Base-by-base conservation (phyloP, 35 echinoderm and acorn worm species). In the Lytechinus variegatus region DNA sequence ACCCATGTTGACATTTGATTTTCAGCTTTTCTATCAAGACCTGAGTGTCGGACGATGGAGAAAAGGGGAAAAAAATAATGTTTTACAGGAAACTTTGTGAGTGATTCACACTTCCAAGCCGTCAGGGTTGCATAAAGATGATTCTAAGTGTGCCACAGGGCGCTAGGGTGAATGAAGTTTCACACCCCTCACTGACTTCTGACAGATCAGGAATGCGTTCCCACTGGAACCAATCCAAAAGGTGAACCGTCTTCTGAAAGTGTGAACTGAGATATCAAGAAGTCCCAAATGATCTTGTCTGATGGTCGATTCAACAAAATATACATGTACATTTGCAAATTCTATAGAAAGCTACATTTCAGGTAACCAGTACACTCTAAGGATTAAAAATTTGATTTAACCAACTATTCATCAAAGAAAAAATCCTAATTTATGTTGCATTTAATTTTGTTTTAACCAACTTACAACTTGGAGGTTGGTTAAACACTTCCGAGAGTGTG, bases 91-190 rank as follows among this genome's bases (percentile, higher is more conserved):
- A 90, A 90, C 52, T 90, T 90, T 52, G 29, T 16, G 88, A 29
- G 88, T 90, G 88, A 90, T 90, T 90, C 88, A 90, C 88, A 90
- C 88, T 3, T 79, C 88, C 52, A 54, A 44, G 52, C 11, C 29
- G 88, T 90, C 52, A 90, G 88, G 52, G 14, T 44, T 52, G 88
- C 52, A 54, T 90, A 21, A 28, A 44, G 28, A 51, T 9, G 88
- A 90, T 54, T 90, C 88, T 54, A 90, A 90, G 88, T 90, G 14
- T 52, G 29, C 88, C 52, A 90, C 29, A 90, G 88, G 88, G 88
- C 13, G 52, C 88, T 52, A 54, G 52, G 88, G 27, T 44, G 88
- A 54, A 28, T 90, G 66, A 79, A 79, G 66, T 79, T 79, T 79
- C 66, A 79, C 66, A 79, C 66, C 66, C 66, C 21, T 79, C 16